phyloP scores from a whole-genome alignment of 1,140 invertebrate species.

The Trachymyrmex septentrionalis region DNA sequence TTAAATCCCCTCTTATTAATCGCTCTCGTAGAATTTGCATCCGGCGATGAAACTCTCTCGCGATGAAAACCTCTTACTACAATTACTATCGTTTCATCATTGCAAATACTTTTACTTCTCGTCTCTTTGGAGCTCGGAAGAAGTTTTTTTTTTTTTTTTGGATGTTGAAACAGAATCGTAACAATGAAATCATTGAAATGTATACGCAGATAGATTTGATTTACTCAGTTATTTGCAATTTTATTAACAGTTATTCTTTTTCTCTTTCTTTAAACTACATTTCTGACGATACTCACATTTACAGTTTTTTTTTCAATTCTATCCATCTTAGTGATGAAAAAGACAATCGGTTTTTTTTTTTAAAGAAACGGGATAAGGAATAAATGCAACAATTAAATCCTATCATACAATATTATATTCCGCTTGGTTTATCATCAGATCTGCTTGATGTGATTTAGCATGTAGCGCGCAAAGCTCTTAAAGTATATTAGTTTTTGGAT shows the following conservation, averaged over 20 bases:
- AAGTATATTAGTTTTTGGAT: conserved; percentile 18
- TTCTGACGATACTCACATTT: not conserved
- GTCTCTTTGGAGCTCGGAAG: not conserved
- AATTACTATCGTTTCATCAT: not conserved
- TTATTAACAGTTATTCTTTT: not conserved
- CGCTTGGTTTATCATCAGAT: not conserved
- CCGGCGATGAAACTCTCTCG: not conserved
- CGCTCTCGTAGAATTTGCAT: conserved; percentile 23
- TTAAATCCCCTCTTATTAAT: conserved; percentile 49
- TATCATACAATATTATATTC: not conserved
- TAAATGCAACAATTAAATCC: not conserved
- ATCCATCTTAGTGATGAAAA: not conserved
- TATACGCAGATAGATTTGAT: not conserved
- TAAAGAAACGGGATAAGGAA: no score
- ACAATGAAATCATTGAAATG: not conserved
- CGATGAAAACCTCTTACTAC: not conserved
- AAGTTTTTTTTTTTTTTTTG: not conserved
- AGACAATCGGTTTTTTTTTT: not conserved
- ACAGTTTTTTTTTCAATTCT: not conserved
- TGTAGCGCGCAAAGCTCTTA: not conserved
- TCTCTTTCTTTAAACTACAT: not conserved
- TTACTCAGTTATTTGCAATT: not conserved
- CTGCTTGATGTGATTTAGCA: not conserved
- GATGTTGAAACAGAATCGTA: not conserved
- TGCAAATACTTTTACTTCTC: not conserved